These are phyloP conservation scores for Sebastes elongatus DNA, from an alignment of 2,797 vertebrate species.

Conservation along the genomic window DNA sequence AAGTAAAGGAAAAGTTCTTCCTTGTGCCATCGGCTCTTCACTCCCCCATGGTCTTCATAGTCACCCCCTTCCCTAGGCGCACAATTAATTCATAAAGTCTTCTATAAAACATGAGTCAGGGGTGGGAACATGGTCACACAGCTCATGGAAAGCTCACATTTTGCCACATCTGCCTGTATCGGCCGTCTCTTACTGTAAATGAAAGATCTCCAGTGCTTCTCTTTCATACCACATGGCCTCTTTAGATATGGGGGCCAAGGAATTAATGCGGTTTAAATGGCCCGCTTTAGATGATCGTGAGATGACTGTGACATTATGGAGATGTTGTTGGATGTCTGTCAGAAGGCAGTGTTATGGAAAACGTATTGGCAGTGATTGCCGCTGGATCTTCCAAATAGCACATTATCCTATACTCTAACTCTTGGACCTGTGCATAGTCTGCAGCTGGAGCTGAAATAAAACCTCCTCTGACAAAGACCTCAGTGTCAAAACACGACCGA, in stretches of 20 bases:
- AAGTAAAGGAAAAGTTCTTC: neutral
- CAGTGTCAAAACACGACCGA: neutral
- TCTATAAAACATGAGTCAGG: slow-evolving; percentile 55
- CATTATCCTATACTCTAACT: neutral
- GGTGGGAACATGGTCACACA: slow-evolving; percentile 31
- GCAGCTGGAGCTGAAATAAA: slow-evolving; percentile 12
- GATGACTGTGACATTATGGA: neutral
- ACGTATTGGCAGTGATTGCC: neutral
- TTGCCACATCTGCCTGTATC: neutral
- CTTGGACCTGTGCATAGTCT: neutral
- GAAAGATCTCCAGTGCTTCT: neutral
- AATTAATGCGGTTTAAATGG: slow-evolving; percentile 20
- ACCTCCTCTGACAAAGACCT: neutral
- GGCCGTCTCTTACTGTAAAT: neutral
- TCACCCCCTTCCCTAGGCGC: slow-evolving; percentile 7
- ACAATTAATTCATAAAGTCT: slow-evolving; percentile 54
- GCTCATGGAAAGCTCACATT: slow-evolving; percentile 18
- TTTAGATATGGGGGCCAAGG: neutral
- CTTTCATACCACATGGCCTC: neutral
- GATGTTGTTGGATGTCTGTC: slow-evolving; percentile 1
- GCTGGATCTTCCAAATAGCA: neutral
- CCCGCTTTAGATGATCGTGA: slow-evolving; percentile 9
- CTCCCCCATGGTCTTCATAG: slow-evolving; percentile 3
- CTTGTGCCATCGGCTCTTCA: neutral
- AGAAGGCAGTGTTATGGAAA: slow-evolving; percentile 5